Evolutionary conservation across 2,113 vertebrate genomes (phyloP), one percentile per base, ranked within the genome.

Genomic region (Otolemur garnettii): DNA sequence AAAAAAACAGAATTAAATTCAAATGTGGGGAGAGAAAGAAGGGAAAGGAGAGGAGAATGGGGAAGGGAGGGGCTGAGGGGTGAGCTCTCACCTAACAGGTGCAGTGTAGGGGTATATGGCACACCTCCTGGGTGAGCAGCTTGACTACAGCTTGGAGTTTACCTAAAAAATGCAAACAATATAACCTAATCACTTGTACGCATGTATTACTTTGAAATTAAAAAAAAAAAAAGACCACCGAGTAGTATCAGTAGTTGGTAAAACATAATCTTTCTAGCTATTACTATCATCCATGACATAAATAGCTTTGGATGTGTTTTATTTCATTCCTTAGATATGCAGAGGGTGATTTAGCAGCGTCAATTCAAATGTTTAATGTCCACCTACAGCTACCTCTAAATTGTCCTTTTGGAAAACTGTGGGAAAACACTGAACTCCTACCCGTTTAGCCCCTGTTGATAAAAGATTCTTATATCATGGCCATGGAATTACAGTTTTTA

Each of bases 391-490:
- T 95, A 50, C 28, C 57, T 55, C 82, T 30, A 77, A n/a, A 69
- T 81, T 93, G 38, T 82, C 62, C 74, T 93, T 87, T 96, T 85
- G 17, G 88, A 87, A 96, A 75, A 68, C 28, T 62, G 9, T 69
- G 59, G 42, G 30, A 77, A 96, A 96, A 59, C 26, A 68, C n/a
- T 87, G 59, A 72, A 60, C 42, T 68, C 80, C 30, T 87, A 30
- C 69, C 26, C 22, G 81, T 75, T 95, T 84, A 83, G 2, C 14
- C 22, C 22, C 6, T 28, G 12, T 94, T 74, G n/a, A 80, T 85
- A 90, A 62, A 78, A 96, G 80, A 94, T 12, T 17, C 55, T 86
- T 86, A 66, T 18, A 78, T 93, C n/a, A 78, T 5, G 35, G 57
- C 57, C 35, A 53, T 33, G 24, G 22, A 22, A 17, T 55, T 26